These are phyloP conservation scores for Eremophila alpestris DNA, from an alignment of 2,797 vertebrate genomes.

Conservation along the genomic window DNA sequence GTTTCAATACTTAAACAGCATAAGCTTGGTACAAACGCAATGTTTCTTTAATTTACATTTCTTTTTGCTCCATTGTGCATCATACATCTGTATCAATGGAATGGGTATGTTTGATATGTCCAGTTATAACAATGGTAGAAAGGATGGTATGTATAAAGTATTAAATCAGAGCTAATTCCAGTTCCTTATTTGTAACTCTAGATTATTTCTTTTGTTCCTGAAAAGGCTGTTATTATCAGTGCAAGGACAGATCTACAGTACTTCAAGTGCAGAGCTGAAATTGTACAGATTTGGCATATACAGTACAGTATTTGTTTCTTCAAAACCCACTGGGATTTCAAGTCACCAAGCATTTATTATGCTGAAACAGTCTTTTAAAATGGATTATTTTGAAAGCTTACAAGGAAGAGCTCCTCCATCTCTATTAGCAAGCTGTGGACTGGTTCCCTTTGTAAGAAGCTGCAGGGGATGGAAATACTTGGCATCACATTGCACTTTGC, in stretches of 20 bases:
- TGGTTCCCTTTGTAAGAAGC: constrained; percentile 73
- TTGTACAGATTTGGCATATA: constrained; percentile 26
- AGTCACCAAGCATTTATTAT: constrained; percentile 74
- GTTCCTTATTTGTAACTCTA: not conserved
- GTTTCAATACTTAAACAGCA: not conserved
- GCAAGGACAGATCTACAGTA: constrained; percentile 39
- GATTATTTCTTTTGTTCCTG: constrained; percentile 17
- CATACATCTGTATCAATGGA: not conserved
- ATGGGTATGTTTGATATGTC: not conserved
- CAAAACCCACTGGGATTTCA: constrained; percentile 48
- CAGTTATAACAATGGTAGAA: not conserved
- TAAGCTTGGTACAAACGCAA: not conserved
- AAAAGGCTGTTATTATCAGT: constrained; percentile 21
- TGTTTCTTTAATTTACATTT: not conserved
- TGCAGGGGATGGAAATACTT: constrained; percentile 76
- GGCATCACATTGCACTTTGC: constrained; percentile 73
- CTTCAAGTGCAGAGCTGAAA: constrained; percentile 33
- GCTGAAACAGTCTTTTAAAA: constrained; percentile 66
- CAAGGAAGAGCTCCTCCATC: constrained; percentile 69
- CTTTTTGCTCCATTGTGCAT: not conserved
- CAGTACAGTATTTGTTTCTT: constrained; percentile 58
- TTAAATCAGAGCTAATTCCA: not conserved
- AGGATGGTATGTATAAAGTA: not conserved
- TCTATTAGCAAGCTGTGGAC: constrained; percentile 65
- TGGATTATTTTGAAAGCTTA: constrained; percentile 61